phyloP scores from a whole-genome alignment of 2,888 invertebrate genomes.

The Melieria picta region DNA sequence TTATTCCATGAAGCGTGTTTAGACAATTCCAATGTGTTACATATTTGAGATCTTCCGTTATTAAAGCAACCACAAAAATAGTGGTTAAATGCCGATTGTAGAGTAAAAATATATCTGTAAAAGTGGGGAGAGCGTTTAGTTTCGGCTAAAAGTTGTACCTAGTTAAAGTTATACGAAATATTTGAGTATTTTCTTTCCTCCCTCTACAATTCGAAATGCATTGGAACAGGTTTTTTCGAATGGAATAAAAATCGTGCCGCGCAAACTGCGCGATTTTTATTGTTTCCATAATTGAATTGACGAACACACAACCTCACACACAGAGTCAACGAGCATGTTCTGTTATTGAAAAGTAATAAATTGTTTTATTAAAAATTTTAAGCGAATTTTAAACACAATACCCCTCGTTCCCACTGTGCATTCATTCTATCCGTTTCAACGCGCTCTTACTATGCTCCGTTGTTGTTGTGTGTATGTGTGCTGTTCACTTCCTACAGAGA shows the following conservation, averaged over 20 bases:
- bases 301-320: neutral
- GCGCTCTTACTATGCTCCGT: neutral
- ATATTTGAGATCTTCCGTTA: too few relatives aligned
- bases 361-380: neutral
- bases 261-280: neutral
- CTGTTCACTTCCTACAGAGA: constrained; percentile 6
- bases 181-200: neutral
- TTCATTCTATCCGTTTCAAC: neutral
- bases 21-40: too few relatives aligned
- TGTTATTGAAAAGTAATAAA: constrained; percentile 7
- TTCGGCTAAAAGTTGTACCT: too few relatives aligned
- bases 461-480: neutral
- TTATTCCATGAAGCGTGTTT: too few relatives aligned
- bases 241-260: neutral
- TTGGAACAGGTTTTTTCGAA: neutral
- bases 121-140: too few relatives aligned
- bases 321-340: neutral
- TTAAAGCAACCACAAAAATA: too few relatives aligned
- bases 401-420: neutral
- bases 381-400: neutral
- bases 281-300: constrained; percentile 2
- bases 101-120: too few relatives aligned
- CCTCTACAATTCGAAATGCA: neutral
- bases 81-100: too few relatives aligned
- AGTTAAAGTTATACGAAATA: too few relatives aligned